These are phyloP conservation scores for Actinia equina DNA, from an alignment of 64 coral and sea anemone genomes.

Conservation along the genomic window DNA sequence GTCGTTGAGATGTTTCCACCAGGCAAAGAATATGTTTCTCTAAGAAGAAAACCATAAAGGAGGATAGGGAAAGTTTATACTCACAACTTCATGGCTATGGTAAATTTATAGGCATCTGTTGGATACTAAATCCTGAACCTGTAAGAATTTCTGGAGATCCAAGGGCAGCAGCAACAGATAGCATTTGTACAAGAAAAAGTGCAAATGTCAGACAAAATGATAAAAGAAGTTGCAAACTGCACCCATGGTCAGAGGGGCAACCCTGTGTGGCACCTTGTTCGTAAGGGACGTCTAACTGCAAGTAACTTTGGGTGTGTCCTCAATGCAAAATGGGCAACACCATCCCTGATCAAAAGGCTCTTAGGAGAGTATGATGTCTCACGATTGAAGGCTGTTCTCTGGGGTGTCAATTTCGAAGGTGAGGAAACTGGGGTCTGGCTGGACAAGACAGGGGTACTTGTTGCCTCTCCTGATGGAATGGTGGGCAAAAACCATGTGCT, in stretches of 20 bases:
- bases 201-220: background rate
- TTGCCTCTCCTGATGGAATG: conserved; percentile 35
- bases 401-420: no score
- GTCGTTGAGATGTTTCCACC: conserved; percentile 4
- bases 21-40: background rate
- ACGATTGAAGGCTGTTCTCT: no score
- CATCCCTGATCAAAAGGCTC: no score
- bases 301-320: conserved; percentile 27
- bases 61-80: background rate
- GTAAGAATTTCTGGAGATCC: conserved; percentile 9
- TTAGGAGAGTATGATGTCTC: no score
- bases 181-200: background rate
- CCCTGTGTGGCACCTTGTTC: no score
- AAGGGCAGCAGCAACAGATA: background rate
- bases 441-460: background rate
- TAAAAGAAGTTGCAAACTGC: no score
- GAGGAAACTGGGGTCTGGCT: background rate
- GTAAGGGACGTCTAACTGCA: background rate
- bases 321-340: background rate
- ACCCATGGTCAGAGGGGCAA: no score
- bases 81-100: conserved; percentile 11
- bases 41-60: conserved; percentile 11
- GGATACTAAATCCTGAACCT: conserved; percentile 23
- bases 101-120: conserved; percentile 6
- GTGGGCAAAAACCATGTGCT: conserved; percentile 22